A percentile compares a stretch with the other conserved stretches of the same genome.
Evolutionary conservation across 2,797 vertebrate genomes (phyloP).

Genomic region (Acipenser ruthenus): DNA sequence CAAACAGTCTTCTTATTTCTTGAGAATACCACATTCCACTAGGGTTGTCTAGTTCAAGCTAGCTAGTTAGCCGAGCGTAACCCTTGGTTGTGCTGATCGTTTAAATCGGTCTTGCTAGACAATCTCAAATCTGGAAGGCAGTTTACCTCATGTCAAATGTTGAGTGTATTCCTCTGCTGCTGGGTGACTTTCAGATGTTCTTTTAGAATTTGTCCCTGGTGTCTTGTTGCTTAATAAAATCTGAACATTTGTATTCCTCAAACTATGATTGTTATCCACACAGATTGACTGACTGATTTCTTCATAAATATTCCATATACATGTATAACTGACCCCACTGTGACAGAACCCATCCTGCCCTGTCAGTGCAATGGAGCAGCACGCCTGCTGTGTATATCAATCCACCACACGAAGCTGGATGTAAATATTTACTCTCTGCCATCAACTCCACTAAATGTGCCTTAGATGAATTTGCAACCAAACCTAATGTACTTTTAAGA

Average conservation of each 20-base stretch:
- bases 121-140: too few relatives aligned
- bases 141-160: conserved; percentile 13
- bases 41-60: too few relatives aligned
- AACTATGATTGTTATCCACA: background rate
- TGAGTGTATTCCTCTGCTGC: conserved; percentile 25
- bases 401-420: conserved; percentile 12
- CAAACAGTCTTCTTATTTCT: too few relatives aligned
- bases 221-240: too few relatives aligned
- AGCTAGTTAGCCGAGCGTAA: too few relatives aligned
- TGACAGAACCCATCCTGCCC: conserved; percentile 16
- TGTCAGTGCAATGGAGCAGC: conserved; percentile 32
- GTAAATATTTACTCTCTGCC: conserved; percentile 7
- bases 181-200: too few relatives aligned
- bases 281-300: conserved; percentile 30
- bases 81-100: too few relatives aligned
- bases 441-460: background rate
- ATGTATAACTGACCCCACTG: conserved; percentile 13
- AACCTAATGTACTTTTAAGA: too few relatives aligned
- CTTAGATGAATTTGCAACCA: too few relatives aligned
- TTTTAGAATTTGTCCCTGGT: too few relatives aligned
- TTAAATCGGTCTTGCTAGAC: too few relatives aligned
- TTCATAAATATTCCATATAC: conserved; percentile 47
- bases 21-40: too few relatives aligned
- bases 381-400: conserved; percentile 23
- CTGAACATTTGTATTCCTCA: conserved; percentile 37